phyloP scores from a whole-genome alignment of 2,888 invertebrate genomes.

The Harpagoxenus sublaevis region DNA sequence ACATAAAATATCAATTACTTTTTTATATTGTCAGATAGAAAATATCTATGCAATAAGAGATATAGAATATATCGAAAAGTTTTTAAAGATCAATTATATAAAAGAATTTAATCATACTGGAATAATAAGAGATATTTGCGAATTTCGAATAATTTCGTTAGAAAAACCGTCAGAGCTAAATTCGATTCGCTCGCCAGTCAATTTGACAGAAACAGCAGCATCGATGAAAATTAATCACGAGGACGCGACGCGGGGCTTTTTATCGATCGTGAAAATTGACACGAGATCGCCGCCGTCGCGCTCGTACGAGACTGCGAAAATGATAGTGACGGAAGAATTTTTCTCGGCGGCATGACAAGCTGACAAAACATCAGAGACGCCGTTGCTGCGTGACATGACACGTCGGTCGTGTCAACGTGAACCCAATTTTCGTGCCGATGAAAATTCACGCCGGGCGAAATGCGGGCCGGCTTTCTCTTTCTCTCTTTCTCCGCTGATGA shows the following conservation, averaged over 20 bases:
- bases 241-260: conserved; percentile 22
- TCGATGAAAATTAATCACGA: conserved; percentile 22
- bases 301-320: conserved; percentile 37
- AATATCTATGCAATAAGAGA: not conserved
- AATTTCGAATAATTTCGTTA: not conserved
- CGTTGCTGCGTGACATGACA: conserved; percentile 36
- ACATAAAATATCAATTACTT: not conserved
- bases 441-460: conserved; percentile 58
- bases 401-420: conserved; percentile 35
- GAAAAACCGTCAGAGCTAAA: conserved; percentile 1
- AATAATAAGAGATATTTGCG: not conserved
- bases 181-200: not conserved
- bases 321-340: conserved; percentile 45
- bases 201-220: not conserved
- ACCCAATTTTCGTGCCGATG: conserved; percentile 55
- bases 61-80: not conserved
- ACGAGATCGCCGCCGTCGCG: conserved; percentile 58
- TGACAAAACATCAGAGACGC: conserved; percentile 46
- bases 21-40: not conserved
- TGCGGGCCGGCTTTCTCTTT: conserved; percentile 15
- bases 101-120: not conserved
- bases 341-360: conserved; percentile 40
- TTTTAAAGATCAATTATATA: not conserved
- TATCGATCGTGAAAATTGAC: conserved; percentile 37
- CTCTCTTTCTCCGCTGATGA: conserved; percentile 45